These are phyloP conservation scores for Morpho achilles DNA, from an alignment of 2,888 invertebrate species.

Conservation along the genomic window DNA sequence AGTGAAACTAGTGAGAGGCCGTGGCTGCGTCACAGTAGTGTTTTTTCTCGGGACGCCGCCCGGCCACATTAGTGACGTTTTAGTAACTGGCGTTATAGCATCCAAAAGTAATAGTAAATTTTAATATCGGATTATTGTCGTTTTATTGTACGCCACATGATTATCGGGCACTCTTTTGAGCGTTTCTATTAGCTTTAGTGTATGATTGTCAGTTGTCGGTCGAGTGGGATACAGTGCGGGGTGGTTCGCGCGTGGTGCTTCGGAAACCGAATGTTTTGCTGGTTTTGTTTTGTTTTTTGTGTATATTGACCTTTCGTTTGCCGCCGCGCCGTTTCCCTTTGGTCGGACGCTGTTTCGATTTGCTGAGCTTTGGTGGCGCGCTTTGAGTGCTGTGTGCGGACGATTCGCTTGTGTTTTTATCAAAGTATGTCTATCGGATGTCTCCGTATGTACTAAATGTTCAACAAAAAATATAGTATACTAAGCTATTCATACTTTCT, in stretches of 20 bases:
- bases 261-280: conserved; percentile 34
- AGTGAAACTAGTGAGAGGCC: conserved; percentile 28
- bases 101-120: not conserved
- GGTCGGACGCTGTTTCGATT: conserved; percentile 42
- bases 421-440: not conserved
- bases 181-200: conserved; percentile 5
- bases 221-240: conserved; percentile 26
- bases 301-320: conserved; percentile 26
- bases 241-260: conserved; percentile 32
- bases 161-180: conserved; percentile 5
- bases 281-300: conserved; percentile 23
- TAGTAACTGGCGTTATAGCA: conserved; percentile 25
- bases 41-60: conserved; percentile 16
- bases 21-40: conserved; percentile 15
- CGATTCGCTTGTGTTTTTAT: conserved; percentile 19
- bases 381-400: conserved; percentile 30
- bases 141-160: conserved; percentile 1
- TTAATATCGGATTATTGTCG: conserved; percentile 2
- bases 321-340: conserved; percentile 27
- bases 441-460: too few species aligned
- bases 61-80: conserved; percentile 27
- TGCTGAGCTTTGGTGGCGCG: conserved; percentile 51
- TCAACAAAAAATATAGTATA: too few species aligned
- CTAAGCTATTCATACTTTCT: too few species aligned
- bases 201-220: conserved; percentile 2